Percentiles rank a stretch among this genome's conserved stretches.
Evolutionary conservation across 2,113 vertebrate genomes (phyloP).

Genomic region (Stegastes partitus): DNA sequence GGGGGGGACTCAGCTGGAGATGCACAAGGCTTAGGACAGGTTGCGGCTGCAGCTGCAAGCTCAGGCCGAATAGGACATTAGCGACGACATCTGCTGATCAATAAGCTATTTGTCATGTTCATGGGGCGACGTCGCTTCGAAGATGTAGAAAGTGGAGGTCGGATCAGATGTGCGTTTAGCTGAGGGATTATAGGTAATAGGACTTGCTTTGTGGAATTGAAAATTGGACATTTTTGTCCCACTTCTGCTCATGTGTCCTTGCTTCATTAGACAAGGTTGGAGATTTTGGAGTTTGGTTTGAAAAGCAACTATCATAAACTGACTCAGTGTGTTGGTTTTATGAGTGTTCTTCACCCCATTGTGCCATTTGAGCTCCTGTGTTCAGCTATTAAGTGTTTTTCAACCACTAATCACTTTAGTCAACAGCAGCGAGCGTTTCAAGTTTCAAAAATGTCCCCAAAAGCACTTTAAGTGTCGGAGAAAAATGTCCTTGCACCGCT

Average conservation of each 20-base stretch:
- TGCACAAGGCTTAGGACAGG: slow-evolving; percentile 43
- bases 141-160: slow-evolving; percentile 35
- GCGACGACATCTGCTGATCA: slow-evolving; percentile 75
- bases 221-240: slow-evolving; percentile 33
- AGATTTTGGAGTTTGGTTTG: neutral
- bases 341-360: too few species aligned
- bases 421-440: neutral
- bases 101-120: slow-evolving; percentile 78
- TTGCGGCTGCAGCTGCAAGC: slow-evolving; percentile 63
- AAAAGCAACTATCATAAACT: neutral
- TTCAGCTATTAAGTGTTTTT: slow-evolving; percentile 5
- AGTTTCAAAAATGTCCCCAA: neutral
- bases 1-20: slow-evolving; percentile 64
- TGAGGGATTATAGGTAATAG: slow-evolving; percentile 62
- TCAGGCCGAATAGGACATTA: slow-evolving; percentile 54
- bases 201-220: slow-evolving; percentile 54
- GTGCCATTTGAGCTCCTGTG: neutral
- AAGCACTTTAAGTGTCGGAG: neutral
- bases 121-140: slow-evolving; percentile 15
- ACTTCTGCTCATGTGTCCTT: slow-evolving; percentile 31
- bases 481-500: slow-evolving; percentile 12
- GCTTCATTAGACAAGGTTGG: neutral
- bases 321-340: too few species aligned
- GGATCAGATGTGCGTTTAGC: slow-evolving; percentile 46
- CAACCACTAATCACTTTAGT: slow-evolving; percentile 12